Evolutionary conservation across 2,888 invertebrate species (phyloP).

Genomic region (Orthosia gothica): DNA sequence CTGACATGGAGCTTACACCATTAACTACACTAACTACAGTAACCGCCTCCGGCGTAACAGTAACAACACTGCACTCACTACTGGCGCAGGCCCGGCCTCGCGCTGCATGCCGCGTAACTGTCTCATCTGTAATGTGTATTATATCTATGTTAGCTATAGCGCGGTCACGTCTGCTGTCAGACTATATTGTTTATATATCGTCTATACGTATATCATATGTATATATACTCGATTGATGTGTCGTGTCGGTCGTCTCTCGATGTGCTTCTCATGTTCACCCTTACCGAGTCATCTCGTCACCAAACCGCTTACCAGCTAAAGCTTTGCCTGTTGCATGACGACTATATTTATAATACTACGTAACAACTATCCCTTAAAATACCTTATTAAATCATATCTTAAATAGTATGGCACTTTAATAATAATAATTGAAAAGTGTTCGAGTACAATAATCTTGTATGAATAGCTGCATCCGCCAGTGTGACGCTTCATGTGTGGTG

Average conservation of each 20-base stretch:
- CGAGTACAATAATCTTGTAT: conserved; percentile 80
- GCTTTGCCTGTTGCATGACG: conserved; percentile 87
- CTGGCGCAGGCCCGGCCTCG: conserved; percentile 64
- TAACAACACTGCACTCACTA: conserved; percentile 85
- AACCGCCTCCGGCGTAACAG: conserved; percentile 83
- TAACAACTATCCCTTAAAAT: conserved; percentile 77
- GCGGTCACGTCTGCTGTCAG: conserved; percentile 61
- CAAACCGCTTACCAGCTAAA: conserved; percentile 70
- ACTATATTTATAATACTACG: conserved; percentile 75
- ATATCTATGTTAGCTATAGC: conserved; percentile 54
- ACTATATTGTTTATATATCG: conserved; percentile 49
- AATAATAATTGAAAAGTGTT: conserved; percentile 80
- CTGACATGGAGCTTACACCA: conserved; percentile 89
- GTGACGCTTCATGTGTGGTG: conserved; percentile 89
- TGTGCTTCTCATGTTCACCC: conserved; percentile 63
- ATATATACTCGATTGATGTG: conserved; percentile 56
- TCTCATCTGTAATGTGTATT: conserved; percentile 53
- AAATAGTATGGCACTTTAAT: conserved; percentile 91
- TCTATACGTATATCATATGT: conserved; percentile 52
- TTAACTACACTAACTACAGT: conserved; percentile 91
- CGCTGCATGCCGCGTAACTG: conserved; percentile 70
- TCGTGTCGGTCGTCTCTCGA: conserved; percentile 61
- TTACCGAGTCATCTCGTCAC: conserved; percentile 65
- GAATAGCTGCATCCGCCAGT: conserved; percentile 87
- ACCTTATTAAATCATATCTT: conserved; percentile 85